These are phyloP conservation scores for Seriola quinqueradiata DNA, from an alignment of 2,113 vertebrate genomes.

Conservation along the genomic window DNA sequence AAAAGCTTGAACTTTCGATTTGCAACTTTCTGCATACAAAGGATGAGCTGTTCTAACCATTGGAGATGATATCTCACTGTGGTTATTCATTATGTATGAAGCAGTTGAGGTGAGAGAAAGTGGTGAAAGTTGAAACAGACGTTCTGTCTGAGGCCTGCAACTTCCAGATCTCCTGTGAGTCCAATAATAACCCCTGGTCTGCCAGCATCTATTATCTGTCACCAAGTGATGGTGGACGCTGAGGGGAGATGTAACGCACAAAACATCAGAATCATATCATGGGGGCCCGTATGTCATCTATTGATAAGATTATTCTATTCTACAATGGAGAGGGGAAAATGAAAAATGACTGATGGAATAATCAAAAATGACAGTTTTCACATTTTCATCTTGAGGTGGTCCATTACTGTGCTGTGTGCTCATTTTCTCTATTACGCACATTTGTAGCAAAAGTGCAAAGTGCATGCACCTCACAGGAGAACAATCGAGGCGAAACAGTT, in stretches of 20 bases:
- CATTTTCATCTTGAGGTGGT: too few species aligned
- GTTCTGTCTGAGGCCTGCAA: not conserved
- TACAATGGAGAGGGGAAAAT: not conserved
- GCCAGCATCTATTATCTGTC: conserved; percentile 4
- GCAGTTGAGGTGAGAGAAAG: not conserved
- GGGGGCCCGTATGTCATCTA: not conserved
- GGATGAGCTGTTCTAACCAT: conserved; percentile 7
- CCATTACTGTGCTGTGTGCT: too few species aligned
- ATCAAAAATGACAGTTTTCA: too few species aligned
- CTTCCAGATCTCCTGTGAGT: conserved; percentile 5
- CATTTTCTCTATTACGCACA: too few species aligned
- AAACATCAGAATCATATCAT: not conserved
- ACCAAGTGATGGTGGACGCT: not conserved
- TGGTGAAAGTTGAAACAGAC: conserved; percentile 4
- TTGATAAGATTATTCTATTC: not conserved
- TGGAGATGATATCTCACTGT: conserved; percentile 23
- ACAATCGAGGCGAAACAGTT: too few species aligned
- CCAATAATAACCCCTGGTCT: conserved; percentile 18
- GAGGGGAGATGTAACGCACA: not conserved
- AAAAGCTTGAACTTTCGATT: conserved; percentile 17
- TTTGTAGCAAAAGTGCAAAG: too few species aligned
- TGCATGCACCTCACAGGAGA: too few species aligned
- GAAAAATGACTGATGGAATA: too few species aligned
- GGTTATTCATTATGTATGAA: conserved; percentile 42
- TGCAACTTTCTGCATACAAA: not conserved